Percentiles rank a stretch among this genome's conserved stretches.
These are phyloP conservation scores for Cyanistes caeruleus DNA, from an alignment of 2,113 vertebrate species.

Conservation along the genomic window DNA sequence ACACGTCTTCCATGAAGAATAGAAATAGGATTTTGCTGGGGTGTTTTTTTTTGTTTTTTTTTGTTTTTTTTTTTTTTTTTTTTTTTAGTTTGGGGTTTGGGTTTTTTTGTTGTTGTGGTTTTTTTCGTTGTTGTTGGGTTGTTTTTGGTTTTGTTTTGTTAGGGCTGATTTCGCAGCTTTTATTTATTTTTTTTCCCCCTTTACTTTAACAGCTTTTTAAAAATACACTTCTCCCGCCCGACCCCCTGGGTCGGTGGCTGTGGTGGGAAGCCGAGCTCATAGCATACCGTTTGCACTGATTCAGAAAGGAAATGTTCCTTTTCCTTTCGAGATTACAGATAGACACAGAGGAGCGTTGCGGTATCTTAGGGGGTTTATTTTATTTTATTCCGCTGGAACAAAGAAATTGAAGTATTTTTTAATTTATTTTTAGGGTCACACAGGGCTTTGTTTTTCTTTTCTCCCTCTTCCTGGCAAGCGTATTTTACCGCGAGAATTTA, in stretches of 20 bases:
- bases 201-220: not conserved
- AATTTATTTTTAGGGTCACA: not conserved
- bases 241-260: not conserved
- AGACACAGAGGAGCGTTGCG: not conserved
- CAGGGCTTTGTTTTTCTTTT: not conserved
- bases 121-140: no score
- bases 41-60: no score
- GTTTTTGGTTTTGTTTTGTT: not conserved
- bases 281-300: not conserved
- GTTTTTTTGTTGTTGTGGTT: not conserved
- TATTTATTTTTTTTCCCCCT: not conserved
- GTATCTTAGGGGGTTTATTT: not conserved
- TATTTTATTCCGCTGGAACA: constrained; percentile 23
- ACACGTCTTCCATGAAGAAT: not conserved
- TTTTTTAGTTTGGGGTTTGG: no score
- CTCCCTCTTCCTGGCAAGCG: not conserved
- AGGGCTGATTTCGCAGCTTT: not conserved
- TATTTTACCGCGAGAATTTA: not conserved
- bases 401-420: not conserved
- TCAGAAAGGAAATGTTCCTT: constrained; percentile 42
- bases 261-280: not conserved
- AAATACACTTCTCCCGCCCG: not conserved
- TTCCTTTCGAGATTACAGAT: constrained; percentile 37
- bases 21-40: not conserved
- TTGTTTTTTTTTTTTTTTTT: no score